phyloP scores from a whole-genome alignment of 2,113 vertebrate species.

The Ploceus nigricollis region DNA sequence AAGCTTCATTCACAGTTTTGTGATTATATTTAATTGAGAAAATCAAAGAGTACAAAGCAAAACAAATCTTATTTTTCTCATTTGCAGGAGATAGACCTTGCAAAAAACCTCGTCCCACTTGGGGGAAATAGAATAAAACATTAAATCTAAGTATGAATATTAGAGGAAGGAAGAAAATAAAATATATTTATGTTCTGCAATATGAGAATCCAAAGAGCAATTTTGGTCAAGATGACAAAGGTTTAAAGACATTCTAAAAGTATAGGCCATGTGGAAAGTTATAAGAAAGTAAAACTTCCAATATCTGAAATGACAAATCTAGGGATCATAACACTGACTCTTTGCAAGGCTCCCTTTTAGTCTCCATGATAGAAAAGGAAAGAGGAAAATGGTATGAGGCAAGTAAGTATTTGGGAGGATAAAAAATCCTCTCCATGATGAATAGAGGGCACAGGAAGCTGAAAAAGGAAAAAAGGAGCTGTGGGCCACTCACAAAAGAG shows the following conservation, averaged over 20 bases:
- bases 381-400: background rate
- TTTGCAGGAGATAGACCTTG: background rate
- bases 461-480: background rate
- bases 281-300: background rate
- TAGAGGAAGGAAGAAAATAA: background rate
- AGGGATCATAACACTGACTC: background rate
- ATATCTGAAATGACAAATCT: background rate
- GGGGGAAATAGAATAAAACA: background rate
- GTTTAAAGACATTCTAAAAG: background rate
- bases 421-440: background rate
- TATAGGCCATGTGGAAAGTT: background rate
- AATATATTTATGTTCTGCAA: background rate
- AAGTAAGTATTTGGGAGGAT: background rate
- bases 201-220: background rate
- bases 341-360: background rate
- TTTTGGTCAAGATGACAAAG: background rate
- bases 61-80: background rate
- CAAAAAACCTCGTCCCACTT: fast-evolving
- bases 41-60: background rate
- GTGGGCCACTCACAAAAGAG: background rate
- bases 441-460: background rate
- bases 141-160: background rate
- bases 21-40: background rate
- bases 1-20: background rate
- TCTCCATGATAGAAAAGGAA: background rate